Conservation (phyloP, 2,113 vertebrate species). For the Centropristis striata region DNA sequence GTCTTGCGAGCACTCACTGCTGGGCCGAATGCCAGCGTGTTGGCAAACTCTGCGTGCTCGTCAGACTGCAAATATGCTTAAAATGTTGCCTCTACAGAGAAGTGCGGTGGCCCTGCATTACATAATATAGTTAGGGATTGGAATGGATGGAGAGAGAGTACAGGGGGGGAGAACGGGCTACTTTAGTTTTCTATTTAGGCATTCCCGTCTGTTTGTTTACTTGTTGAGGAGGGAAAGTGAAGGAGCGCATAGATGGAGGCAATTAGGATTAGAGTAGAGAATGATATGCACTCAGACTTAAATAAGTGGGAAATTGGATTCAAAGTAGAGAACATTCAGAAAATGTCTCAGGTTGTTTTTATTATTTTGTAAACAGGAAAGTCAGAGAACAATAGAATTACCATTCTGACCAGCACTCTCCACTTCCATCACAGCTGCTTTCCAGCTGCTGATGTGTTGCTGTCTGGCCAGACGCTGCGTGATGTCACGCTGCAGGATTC, state of each 20-base stretch:
- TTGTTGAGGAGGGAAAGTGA: conserved; percentile 37
- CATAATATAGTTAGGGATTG: conserved; percentile 64
- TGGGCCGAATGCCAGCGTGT: conserved; percentile 64
- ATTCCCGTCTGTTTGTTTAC: conserved; percentile 65
- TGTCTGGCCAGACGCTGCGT: conserved; percentile 10
- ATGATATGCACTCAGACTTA: conserved; percentile 1
- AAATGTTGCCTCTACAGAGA: conserved; percentile 67
- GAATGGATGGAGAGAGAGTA: conserved; percentile 41
- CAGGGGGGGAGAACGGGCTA: conserved; percentile 27
- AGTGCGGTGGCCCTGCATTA: conserved; percentile 60
- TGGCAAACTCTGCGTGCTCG: conserved; percentile 54
- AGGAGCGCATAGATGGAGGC: conserved; percentile 5
- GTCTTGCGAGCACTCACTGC: conserved; percentile 64
- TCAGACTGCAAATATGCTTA: conserved; percentile 73
- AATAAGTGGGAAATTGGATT: conserved; percentile 33
- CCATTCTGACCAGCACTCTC: not conserved
- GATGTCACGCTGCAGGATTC: conserved; percentile 7
- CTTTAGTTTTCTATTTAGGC: conserved; percentile 58
- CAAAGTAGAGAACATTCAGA: conserved; percentile 17
- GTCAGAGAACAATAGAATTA: not conserved
- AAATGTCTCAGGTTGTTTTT: not conserved
- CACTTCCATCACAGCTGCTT: conserved; percentile 36
- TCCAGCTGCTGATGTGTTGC: conserved; percentile 34
- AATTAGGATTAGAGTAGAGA: conserved; percentile 5
- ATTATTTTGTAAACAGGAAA: conserved; percentile 8